Evolutionary conservation across 2,797 vertebrate genomes (phyloP), one percentile per base, ranked within the genome.

Genomic region (Huso huso): DNA sequence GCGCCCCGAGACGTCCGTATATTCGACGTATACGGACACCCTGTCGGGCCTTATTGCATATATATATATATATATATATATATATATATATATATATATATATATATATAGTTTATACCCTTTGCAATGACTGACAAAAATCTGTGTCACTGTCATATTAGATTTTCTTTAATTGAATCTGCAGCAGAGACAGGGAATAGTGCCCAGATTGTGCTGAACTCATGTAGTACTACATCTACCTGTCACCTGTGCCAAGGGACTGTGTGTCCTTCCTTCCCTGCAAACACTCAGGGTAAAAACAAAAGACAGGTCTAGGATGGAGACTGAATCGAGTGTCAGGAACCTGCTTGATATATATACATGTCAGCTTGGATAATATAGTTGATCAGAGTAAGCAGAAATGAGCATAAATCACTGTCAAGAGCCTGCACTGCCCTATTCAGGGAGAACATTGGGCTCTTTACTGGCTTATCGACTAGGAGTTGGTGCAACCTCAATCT

Each of bases 331-430:
- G 78, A 70, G 68, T 74, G 68, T 72, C 52, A 50, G 72, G 75
- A 74, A 72, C 73, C 77, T 65, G 59, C 64, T 73, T 78, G 78
- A 83, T 81, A 71, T 63, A 80, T 73, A 71, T 72, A 37, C 75
- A 81, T 76, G 82, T 81, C 82, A 81, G 64, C 66, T 69, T 75
- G 83, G 81, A 84, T 86, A 89, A 90, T 85, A 80, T 79, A 81
- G 75, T 81, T 77, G 62, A 73, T 71, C 64, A 74, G 63, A 69
- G 73, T 10, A 75, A 70, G 64, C 48, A 70, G 71, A 69, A 78
- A 78, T 79, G 77, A 85, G 70, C 77, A 90, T 88, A 87, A 83
- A 88, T 91, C 87, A 88, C 75, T 90, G 88, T 85, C 84, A 79
- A 77, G 68, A 70, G 66, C 73, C 71, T 71, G 79, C 73, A 81